Conservation (phyloP, 2,888 invertebrate genomes). For the Cerastis leucographa region DNA sequence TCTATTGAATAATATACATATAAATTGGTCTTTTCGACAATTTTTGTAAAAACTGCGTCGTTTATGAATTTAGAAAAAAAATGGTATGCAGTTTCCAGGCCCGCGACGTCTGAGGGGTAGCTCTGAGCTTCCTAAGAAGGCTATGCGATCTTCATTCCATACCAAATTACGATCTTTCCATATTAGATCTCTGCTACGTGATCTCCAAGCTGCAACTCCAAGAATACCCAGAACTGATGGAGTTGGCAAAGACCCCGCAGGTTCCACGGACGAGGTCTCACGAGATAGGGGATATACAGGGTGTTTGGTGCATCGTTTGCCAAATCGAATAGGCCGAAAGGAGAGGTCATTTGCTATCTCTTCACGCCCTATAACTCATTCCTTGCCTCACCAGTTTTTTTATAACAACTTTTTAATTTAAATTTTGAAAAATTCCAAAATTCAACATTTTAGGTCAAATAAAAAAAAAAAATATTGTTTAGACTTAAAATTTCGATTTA, state of each 20-base stretch:
- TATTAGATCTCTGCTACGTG: slow-evolving; percentile 33
- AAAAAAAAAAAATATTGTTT: too few relatives aligned
- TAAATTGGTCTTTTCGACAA: not conserved
- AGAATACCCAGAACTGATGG: slow-evolving; percentile 6
- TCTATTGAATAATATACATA: not conserved
- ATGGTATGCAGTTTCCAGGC: slow-evolving; percentile 6
- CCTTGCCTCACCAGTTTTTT: too few relatives aligned
- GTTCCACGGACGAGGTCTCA: slow-evolving; percentile 7
- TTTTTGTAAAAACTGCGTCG: slow-evolving; percentile 13
- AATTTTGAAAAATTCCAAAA: too few relatives aligned
- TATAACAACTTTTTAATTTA: too few relatives aligned
- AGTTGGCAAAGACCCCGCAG: slow-evolving; percentile 10
- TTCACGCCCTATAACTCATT: too few relatives aligned
- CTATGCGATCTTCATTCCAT: slow-evolving; percentile 36
- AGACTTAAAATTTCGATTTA: too few relatives aligned
- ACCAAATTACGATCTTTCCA: slow-evolving; percentile 41
- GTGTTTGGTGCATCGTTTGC: too few relatives aligned
- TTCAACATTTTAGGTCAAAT: too few relatives aligned
- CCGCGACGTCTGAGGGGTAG: not conserved
- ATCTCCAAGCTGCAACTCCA: slow-evolving; percentile 12
- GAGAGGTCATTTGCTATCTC: too few relatives aligned
- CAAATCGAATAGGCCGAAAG: too few relatives aligned
- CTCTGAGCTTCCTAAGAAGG: slow-evolving; percentile 35
- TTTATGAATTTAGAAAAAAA: slow-evolving; percentile 16
- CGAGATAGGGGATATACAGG: not conserved